Percentiles rank a stretch among this genome's conserved stretches.
Evolutionary conservation across 1,140 invertebrate species (phyloP).

Genomic region (Neomicropteryx cornuta): DNA sequence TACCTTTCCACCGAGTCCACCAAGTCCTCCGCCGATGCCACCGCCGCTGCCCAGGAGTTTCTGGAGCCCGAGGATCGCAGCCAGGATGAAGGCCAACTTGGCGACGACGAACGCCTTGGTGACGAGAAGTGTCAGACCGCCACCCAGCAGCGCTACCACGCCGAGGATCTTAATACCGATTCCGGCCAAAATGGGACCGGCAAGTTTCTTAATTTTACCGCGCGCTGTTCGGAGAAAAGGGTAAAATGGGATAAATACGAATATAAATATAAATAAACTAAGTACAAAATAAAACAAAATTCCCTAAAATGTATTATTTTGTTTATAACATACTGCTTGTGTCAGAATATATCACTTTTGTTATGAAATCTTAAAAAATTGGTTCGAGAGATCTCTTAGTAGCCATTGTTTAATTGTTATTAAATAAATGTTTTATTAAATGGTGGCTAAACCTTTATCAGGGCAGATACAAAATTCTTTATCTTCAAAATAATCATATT

Average conservation of each 20-base stretch:
- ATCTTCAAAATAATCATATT: too few species aligned
- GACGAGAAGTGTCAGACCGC: constrained; percentile 56
- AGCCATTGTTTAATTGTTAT: too few species aligned
- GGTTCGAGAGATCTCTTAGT: too few species aligned
- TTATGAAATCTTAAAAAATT: too few species aligned
- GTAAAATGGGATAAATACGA: not conserved
- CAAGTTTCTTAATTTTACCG: constrained; percentile 60
- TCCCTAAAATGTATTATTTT: not conserved
- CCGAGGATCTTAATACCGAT: constrained; percentile 58
- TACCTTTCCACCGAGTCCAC: constrained; percentile 31
- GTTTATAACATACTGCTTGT: not conserved
- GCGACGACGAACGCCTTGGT: constrained; percentile 62
- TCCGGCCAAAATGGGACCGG: constrained; percentile 50
- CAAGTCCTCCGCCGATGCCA: constrained; percentile 25
- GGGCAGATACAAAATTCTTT: too few species aligned
- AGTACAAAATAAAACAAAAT: not conserved
- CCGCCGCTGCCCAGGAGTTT: constrained; percentile 46
- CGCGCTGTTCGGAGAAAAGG: too few species aligned
- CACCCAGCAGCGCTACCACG: constrained; percentile 53
- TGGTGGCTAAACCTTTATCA: too few species aligned
- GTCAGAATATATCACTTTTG: constrained; percentile 7
- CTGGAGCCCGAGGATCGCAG: constrained; percentile 53
- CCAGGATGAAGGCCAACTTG: constrained; percentile 61
- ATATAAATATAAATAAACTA: too few species aligned
- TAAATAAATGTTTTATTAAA: too few species aligned